phyloP scores from a whole-genome alignment of 2,797 vertebrate species.

The Galago senegalensis region DNA sequence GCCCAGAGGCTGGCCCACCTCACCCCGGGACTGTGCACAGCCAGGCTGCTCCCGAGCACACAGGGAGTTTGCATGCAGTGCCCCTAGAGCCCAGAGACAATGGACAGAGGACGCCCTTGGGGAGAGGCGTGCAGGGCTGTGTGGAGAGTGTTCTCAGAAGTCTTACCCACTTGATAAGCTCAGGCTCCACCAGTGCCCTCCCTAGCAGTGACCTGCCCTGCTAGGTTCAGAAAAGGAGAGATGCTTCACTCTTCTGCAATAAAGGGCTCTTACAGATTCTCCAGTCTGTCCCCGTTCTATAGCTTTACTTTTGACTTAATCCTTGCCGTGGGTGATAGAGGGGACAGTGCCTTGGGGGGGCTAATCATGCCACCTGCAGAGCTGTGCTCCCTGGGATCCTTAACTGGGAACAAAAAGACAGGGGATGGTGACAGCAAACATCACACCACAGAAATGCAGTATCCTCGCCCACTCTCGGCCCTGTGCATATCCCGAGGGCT shows the following conservation, averaged over 20 bases:
- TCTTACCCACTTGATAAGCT: neutral
- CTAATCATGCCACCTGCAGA: no score
- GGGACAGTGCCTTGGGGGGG: neutral
- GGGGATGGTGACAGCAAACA: neutral
- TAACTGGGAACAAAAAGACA: neutral
- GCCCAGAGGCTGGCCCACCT: neutral
- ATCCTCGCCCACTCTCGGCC: neutral
- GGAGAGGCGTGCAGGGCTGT: no score
- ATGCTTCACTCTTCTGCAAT: neutral
- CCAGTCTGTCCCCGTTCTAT: neutral
- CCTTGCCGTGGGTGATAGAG: neutral
- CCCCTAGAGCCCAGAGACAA: rapidly evolving
- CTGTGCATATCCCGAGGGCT: no score
- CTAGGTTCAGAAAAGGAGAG: neutral
- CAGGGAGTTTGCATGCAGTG: neutral
- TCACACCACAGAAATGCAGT: rapidly evolving
- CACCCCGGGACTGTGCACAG: neutral
- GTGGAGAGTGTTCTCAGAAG: neutral
- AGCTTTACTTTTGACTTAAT: neutral
- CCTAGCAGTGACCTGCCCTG: neutral
- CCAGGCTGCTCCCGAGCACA: no score
- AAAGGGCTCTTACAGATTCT: neutral
- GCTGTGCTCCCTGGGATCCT: neutral
- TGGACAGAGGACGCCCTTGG: no score
- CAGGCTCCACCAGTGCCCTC: no score